Conservation (phyloP, 2,113 vertebrate species). For the Zosterops borbonicus region DNA sequence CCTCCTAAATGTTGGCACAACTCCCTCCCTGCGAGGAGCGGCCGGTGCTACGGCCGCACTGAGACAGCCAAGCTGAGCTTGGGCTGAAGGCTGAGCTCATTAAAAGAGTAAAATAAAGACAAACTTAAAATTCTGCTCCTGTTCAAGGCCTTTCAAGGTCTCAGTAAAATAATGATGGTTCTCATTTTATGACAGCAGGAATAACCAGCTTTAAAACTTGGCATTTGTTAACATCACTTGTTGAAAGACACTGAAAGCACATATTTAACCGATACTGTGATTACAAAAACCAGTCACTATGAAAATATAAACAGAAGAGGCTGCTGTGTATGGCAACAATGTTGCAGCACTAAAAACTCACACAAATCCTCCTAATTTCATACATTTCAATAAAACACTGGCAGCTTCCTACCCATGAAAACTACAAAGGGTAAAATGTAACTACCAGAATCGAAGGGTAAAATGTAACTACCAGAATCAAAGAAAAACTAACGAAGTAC, state of each 20-base stretch:
- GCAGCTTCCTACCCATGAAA: background rate
- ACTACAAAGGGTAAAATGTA: fast-evolving
- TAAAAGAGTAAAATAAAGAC: background rate
- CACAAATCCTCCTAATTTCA: background rate
- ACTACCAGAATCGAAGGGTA: background rate
- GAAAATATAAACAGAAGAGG: constrained; percentile 15
- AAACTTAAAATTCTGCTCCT: background rate
- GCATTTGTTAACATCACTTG: background rate
- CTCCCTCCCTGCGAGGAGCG: background rate
- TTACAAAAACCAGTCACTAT: background rate
- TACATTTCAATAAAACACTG: background rate
- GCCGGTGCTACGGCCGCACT: background rate
- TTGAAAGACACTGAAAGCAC: background rate
- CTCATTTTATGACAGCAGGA: background rate
- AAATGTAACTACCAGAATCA: background rate
- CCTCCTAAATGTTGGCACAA: background rate
- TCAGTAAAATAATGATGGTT: background rate
- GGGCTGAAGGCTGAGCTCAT: background rate
- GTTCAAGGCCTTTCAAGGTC: background rate
- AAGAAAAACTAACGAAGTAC: background rate
- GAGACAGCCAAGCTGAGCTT: background rate
- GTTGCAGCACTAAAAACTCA: background rate
- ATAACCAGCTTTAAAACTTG: background rate
- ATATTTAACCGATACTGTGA: background rate
- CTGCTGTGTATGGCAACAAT: background rate